Evolutionary conservation across 2,888 invertebrate genomes (phyloP), one percentile per base, ranked within the genome.

Genomic region (Dusona sp.): DNA sequence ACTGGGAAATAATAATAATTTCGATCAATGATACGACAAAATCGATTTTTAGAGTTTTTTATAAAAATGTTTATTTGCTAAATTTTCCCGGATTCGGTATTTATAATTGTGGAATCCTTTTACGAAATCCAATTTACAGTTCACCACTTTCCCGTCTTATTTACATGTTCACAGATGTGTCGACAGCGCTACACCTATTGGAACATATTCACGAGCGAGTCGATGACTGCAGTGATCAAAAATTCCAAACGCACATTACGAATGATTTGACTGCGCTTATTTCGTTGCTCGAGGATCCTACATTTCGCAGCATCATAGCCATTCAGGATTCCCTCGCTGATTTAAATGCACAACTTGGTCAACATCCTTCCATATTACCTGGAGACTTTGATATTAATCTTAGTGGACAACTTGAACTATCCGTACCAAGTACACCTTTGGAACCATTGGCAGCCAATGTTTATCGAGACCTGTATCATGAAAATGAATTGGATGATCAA

Each of bases 361-460:
- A 98, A 91, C 98, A 98, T 95, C 98, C 98, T 19, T 98, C 98
- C 29, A 98, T 98, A 93, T 95, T 98, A 87, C 98, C 98, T 65
- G 97, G 97, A 75, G 98, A 99, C 94, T 99, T 99, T 94, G 98
- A 99, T 93, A 98, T 99, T 81, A 97, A 97, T 90, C 96, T 97
- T 68, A 96, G 97, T 89, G 98, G 98, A 92, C 93, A 93, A 68
- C 79, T 94, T 67, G 93, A 94, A 74, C 89, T 94, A 9, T 94
- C 94, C 3, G 92, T 94, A 70, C 94, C 94, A 3, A 93, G 83
- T 72, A 92, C 93, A 11, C 91, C 94, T 3, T 90, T 92, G 8
- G 93, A 93, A 82, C 91, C 93, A 0, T 89, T 93, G 8, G 93
- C 92, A 13, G 92, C 91, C 45, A 93, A 91, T 75, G 91, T 92